phyloP scores from a whole-genome alignment of 1,140 invertebrate genomes.

The Acromyrmex heyeri region DNA sequence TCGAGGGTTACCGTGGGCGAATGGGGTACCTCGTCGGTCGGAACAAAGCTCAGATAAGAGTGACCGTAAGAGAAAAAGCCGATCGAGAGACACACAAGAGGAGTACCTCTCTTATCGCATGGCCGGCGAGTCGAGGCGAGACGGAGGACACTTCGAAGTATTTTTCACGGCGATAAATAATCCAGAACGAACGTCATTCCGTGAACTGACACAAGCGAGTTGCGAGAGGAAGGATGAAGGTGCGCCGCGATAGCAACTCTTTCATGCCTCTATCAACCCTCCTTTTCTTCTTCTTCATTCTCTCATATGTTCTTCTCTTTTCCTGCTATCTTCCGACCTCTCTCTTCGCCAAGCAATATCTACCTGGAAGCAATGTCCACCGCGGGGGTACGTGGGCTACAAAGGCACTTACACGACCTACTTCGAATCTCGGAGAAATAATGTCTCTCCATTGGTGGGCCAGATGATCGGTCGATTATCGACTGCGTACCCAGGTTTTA shows the following conservation, averaged over 20 bases:
- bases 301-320: not conserved
- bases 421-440: slow-evolving; percentile 76
- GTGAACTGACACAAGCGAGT: slow-evolving; percentile 67
- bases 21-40: slow-evolving; percentile 73
- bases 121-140: slow-evolving; percentile 42
- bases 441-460: slow-evolving; percentile 81
- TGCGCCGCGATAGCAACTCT: slow-evolving; percentile 69
- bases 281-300: not conserved
- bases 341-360: slow-evolving; percentile 66
- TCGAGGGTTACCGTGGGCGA: slow-evolving; percentile 76
- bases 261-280: slow-evolving; percentile 62
- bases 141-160: slow-evolving; percentile 74
- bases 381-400: slow-evolving; percentile 70
- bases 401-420: slow-evolving; percentile 77
- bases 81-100: slow-evolving; percentile 51
- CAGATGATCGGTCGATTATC: slow-evolving; percentile 71
- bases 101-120: slow-evolving; percentile 64
- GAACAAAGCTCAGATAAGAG: slow-evolving; percentile 79
- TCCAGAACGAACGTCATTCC: slow-evolving; percentile 77
- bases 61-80: slow-evolving; percentile 50
- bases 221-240: slow-evolving; percentile 53
- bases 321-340: not conserved
- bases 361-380: slow-evolving; percentile 73
- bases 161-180: slow-evolving; percentile 80
- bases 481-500: slow-evolving; percentile 59